phyloP scores from a whole-genome alignment of 2,888 invertebrate species.

The Sinhomidia bicolor region DNA sequence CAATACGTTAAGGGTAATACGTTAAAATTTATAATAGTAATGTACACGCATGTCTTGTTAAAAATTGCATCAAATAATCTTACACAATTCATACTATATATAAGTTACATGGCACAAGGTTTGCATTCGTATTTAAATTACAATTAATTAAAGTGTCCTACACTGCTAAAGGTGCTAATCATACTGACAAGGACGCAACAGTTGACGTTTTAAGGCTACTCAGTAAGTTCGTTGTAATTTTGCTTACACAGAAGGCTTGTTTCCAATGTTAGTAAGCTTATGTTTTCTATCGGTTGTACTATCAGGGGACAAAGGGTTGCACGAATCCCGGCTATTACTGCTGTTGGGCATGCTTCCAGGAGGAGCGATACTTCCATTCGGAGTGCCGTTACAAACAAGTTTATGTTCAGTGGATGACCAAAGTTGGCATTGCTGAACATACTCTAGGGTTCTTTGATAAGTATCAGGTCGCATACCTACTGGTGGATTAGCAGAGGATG shows the following conservation, averaged over 20 bases:
- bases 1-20: background rate
- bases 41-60: background rate
- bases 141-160: constrained; percentile 34
- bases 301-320: constrained; percentile 77
- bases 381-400: background rate
- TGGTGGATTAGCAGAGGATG: constrained; percentile 81
- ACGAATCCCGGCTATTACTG: constrained; percentile 69
- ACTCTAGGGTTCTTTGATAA: constrained; percentile 93
- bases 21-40: background rate
- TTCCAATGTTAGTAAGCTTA: constrained; percentile 20
- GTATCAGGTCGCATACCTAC: constrained; percentile 91
- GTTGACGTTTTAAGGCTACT: constrained; percentile 47
- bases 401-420: constrained; percentile 65
- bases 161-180: background rate
- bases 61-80: constrained; percentile 1
- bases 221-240: constrained; percentile 37
- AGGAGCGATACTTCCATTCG: background rate
- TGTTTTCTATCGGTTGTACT: constrained; percentile 75
- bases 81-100: constrained; percentile 60
- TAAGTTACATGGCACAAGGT: constrained; percentile 73
- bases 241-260: constrained; percentile 20
- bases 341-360: constrained; percentile 15
- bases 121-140: constrained; percentile 67
- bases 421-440: constrained; percentile 90
- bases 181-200: constrained; percentile 22